Evolutionary conservation across 2,113 vertebrate genomes (phyloP).

Genomic region (chimpanzee (Pan troglodytes)): NHGRI_mPanTro3-v2.1_pri NC_072407.2:75843001-75843500

Average conservation of each 20-base stretch:
- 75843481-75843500: no score
- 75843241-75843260: neutral
- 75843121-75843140: neutral
- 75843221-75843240: conserved; percentile 10
- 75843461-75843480: no score
- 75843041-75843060: neutral
- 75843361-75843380: no score
- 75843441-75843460: no score
- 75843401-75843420: no score
- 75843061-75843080: neutral
- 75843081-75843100: neutral
- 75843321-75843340: neutral
- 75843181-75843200: neutral
- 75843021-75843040: neutral
- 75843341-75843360: neutral
- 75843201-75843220: neutral
- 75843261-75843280: neutral
- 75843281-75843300: neutral
- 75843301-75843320: neutral
- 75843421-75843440: no score
- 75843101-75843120: neutral
- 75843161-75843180: neutral
- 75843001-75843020: conserved; percentile 10
- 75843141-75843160: conserved; percentile 23
- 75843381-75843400: no score